Conservation (phyloP, 2,888 invertebrate species). For the Volucella inanis region DNA sequence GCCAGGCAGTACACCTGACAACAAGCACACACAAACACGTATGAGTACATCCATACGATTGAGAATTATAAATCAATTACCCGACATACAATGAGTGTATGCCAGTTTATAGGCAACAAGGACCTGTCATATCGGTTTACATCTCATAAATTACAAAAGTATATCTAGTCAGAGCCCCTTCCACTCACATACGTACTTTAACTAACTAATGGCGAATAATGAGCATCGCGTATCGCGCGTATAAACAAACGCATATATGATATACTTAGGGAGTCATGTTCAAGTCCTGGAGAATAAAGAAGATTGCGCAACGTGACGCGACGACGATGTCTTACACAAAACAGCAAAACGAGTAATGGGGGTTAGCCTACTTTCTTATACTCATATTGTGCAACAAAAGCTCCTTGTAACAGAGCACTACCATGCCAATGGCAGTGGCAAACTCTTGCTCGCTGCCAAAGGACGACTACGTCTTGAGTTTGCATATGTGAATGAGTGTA, state of each 20-base stretch:
- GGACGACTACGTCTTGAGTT: not conserved
- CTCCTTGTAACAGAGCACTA: not conserved
- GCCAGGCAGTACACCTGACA: not conserved
- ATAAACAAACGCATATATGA: conserved; percentile 19
- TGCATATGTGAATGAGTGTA: conserved; percentile 68
- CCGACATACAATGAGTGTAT: conserved; percentile 17
- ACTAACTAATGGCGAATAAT: conserved; percentile 59
- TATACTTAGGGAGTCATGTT: conserved; percentile 55
- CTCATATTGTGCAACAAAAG: conserved; percentile 43
- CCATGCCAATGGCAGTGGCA: conserved; percentile 3
- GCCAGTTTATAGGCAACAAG: conserved; percentile 64
- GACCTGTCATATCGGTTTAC: conserved; percentile 74
- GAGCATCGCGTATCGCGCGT: conserved; percentile 45
- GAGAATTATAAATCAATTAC: conserved; percentile 72
- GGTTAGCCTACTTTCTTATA: not conserved
- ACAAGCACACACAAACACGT: not conserved
- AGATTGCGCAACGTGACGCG: conserved; percentile 41
- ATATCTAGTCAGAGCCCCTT: too few species aligned
- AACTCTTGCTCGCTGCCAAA: not conserved
- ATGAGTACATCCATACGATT: not conserved
- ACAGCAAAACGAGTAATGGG: conserved; percentile 19
- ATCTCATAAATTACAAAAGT: conserved; percentile 72
- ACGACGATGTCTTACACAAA: conserved; percentile 48
- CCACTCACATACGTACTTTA: conserved; percentile 2
- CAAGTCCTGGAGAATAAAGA: conserved; percentile 63